These are phyloP conservation scores for Catharus fuscescens DNA, from an alignment of 2,113 vertebrate genomes.

Conservation along the genomic window DNA sequence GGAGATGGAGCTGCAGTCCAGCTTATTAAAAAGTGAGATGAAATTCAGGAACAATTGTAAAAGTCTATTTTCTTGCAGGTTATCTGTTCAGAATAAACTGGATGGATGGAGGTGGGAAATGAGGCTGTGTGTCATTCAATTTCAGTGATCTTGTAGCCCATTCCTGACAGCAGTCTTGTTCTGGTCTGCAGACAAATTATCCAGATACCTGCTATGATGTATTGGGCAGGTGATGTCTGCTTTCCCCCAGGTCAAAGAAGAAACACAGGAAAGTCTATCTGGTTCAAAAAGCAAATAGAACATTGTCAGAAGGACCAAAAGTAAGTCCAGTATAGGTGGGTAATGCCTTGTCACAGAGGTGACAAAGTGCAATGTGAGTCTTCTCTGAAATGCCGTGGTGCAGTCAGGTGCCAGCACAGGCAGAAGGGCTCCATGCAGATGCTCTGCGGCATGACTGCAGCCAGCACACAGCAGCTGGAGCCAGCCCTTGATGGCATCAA, in stretches of 20 bases:
- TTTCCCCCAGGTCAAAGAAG: background rate
- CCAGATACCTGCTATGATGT: background rate
- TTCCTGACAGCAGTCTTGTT: background rate
- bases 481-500: background rate
- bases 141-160: background rate
- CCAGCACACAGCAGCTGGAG: background rate
- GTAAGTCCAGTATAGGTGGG: rapidly evolving
- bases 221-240: background rate
- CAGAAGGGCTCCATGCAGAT: background rate
- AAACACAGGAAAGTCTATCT: background rate
- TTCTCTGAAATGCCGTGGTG: background rate
- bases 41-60: background rate
- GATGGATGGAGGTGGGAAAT: background rate
- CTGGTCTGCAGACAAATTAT: background rate
- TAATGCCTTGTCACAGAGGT: background rate
- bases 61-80: background rate
- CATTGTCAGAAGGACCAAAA: background rate
- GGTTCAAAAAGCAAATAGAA: background rate
- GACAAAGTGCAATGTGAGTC: background rate
- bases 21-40: background rate
- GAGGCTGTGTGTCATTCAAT: background rate
- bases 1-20: background rate
- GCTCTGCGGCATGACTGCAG: background rate
- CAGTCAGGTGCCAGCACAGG: background rate
- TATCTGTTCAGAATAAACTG: background rate